These are phyloP conservation scores for Henicopernis longicauda DNA, from an alignment of 2,113 vertebrate genomes.

Conservation along the genomic window DNA sequence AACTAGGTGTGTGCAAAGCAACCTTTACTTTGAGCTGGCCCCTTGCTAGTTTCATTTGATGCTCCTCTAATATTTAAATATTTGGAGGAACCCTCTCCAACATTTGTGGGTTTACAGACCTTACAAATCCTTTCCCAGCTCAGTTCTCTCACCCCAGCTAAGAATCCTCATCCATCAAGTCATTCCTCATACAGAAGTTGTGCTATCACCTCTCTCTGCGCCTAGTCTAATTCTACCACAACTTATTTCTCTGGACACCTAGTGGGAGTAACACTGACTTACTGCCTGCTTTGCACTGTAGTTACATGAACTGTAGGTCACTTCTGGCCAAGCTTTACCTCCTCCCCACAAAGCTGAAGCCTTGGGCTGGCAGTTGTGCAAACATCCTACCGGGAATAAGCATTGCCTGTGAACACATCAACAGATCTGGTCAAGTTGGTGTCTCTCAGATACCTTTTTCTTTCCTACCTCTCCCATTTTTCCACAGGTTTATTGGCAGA, in stretches of 20 bases:
- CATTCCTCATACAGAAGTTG: background rate
- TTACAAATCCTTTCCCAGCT: background rate
- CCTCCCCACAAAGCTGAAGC: background rate
- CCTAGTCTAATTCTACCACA: background rate
- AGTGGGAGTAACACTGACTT: background rate
- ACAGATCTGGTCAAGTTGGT: too few relatives aligned
- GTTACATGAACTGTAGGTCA: background rate
- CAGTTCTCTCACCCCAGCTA: background rate
- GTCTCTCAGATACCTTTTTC: background rate
- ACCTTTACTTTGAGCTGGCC: background rate
- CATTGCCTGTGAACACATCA: background rate
- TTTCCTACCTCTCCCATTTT: background rate
- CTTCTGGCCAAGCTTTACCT: background rate
- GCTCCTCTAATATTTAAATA: background rate
- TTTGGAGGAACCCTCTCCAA: background rate
- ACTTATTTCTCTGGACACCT: background rate
- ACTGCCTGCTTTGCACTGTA: background rate
- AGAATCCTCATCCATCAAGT: background rate
- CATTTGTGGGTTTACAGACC: background rate
- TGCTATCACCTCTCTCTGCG: background rate
- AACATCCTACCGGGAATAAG: background rate
- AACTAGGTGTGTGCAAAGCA: background rate
- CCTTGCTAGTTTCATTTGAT: background rate
- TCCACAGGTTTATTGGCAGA: background rate
- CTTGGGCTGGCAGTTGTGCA: too few relatives aligned